These are phyloP conservation scores for Acrobeloides nanus DNA, from an alignment of 2,888 invertebrate genomes.

Conservation along the genomic window DNA sequence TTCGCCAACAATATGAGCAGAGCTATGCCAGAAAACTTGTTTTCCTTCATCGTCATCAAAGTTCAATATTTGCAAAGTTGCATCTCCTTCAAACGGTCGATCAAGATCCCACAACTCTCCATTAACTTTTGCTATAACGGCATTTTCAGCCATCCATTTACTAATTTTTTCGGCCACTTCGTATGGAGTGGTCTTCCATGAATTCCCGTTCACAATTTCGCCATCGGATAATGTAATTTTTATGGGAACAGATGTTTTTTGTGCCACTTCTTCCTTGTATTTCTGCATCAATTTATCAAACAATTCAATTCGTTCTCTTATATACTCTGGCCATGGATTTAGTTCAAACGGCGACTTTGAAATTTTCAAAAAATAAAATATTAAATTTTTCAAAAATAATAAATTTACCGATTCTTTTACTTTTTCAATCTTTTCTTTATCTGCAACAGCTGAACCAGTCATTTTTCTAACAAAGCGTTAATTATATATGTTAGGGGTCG, in stretches of 20 bases:
- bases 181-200: slow-evolving; percentile 81
- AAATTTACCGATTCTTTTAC: too few species aligned
- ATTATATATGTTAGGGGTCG: too few species aligned
- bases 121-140: slow-evolving; percentile 86
- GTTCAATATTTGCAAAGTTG: slow-evolving; percentile 76
- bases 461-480: too few species aligned
- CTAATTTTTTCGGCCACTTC: slow-evolving; percentile 60
- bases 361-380: slow-evolving; percentile 21
- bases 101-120: slow-evolving; percentile 82
- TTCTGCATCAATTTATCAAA: slow-evolving; percentile 79
- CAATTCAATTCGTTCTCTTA: slow-evolving; percentile 69
- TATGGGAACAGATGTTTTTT: slow-evolving; percentile 65
- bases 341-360: slow-evolving; percentile 18
- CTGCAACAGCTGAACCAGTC: too few species aligned
- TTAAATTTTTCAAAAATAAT: too few species aligned
- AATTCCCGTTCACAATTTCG: slow-evolving; percentile 73
- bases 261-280: slow-evolving; percentile 56
- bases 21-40: slow-evolving; percentile 93
- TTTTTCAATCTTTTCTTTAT: too few species aligned
- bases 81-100: slow-evolving; percentile 77
- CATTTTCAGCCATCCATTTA: slow-evolving; percentile 83
- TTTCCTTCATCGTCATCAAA: slow-evolving; percentile 80
- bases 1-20: slow-evolving; percentile 84
- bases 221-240: slow-evolving; percentile 88
- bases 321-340: slow-evolving; percentile 69